Conservation (phyloP, 92 coral and sea anemone genomes). For the Zoanthus sociatus region DNA sequence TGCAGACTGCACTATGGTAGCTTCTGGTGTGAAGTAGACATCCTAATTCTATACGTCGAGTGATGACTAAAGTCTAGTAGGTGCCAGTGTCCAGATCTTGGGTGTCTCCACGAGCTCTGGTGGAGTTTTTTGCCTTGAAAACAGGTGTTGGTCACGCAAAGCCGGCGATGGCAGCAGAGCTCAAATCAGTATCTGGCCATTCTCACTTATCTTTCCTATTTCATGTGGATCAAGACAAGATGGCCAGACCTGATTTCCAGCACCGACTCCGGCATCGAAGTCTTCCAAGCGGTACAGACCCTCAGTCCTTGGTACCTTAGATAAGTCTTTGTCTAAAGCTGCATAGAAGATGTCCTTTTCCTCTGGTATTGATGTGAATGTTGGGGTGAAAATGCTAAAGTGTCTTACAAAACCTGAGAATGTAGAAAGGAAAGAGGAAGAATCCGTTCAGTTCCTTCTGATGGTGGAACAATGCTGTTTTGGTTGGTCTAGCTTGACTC, state of each 20-base stretch:
- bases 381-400: not conserved
- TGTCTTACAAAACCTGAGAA: not conserved
- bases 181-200: not conserved
- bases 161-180: not conserved
- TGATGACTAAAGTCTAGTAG: not conserved
- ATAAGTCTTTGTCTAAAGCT: constrained; percentile 4
- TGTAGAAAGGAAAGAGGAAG: constrained; percentile 37
- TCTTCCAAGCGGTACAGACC: not conserved
- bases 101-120: not conserved
- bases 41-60: not conserved
- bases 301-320: no score
- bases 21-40: not conserved
- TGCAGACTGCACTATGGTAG: not conserved
- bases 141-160: not conserved
- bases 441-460: constrained; percentile 27
- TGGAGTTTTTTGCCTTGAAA: not conserved
- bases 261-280: not conserved
- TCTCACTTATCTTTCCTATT: not conserved
- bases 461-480: not conserved
- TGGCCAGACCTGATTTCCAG: not conserved
- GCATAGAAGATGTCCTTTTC: constrained; percentile 41
- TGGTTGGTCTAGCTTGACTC: constrained; percentile 3
- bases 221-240: not conserved
- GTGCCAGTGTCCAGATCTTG: not conserved
- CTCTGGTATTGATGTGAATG: constrained; percentile 25